Base-by-base conservation (phyloP, 1,140 invertebrate genomes). In the Caerostris darwini region DNA sequence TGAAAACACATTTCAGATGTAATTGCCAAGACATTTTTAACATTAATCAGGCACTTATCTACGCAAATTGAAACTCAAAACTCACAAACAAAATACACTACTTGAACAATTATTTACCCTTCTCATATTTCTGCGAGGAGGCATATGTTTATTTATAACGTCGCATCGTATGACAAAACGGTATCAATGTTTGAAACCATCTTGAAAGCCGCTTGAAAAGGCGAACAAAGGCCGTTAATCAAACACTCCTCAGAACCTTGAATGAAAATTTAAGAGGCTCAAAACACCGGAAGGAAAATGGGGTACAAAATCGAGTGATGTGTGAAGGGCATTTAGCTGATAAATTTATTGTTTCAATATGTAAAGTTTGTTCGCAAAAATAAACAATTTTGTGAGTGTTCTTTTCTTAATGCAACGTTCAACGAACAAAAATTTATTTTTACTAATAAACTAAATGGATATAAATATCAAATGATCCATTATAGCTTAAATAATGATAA, bases 221-320 rank as follows among this genome's bases (percentile, higher is more conserved):
- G 50, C 12, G 71, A 81, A 81, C 71, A 81, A 34, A 54, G 50
- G 71, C 71, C 71, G 71, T 81, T 81, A 81, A 81, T 81, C 71
- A 81, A 81, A 81, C 50, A 81, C 71, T 81, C 50, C 50, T 7
- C 71, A 3, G 19, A 81, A 81, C 71, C 7, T 12, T 81, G 71
- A 81, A 34, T n/a, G 71, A 54, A 81, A 81, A 50, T 81, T 81
- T 34, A 81, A 81, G 71, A 50, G 7, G 12, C 2, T 54, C n/a
- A 81, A 81, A 81, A 81, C 71, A 81, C 71, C 71, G 71, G 71
- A 54, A 81, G 34, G n/a, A 34, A 53, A 81, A 81, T 34, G 12
- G 53, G 5, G 0, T 53, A 54, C 7, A 12, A 81, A 34, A 50
- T 7, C 50, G 10, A 19, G 71, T 34, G 2, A 34, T 34, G 34